Percentiles rank a stretch among this genome's conserved stretches.
Evolutionary conservation across 2,113 vertebrate species (phyloP).

Genomic region (Thinocorus orbignyianus): DNA sequence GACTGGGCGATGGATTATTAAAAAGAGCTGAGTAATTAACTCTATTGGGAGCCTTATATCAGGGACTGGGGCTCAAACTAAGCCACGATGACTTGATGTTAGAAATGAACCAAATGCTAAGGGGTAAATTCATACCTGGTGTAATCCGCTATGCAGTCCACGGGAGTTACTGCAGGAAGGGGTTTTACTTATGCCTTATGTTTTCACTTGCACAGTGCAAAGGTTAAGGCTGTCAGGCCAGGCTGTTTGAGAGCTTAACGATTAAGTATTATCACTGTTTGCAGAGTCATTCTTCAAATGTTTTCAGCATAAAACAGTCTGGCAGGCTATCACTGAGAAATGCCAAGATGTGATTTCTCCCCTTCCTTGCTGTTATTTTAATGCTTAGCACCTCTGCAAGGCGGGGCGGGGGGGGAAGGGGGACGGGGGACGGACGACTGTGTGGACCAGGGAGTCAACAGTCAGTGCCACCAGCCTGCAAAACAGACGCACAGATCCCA

Average conservation of each 20-base stretch:
- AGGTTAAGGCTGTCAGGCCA: conserved; percentile 56
- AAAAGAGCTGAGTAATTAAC: conserved; percentile 53
- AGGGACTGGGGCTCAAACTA: conserved; percentile 18
- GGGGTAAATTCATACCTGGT: conserved; percentile 21
- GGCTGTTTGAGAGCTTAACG: conserved; percentile 52
- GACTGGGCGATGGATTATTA: conserved; percentile 16
- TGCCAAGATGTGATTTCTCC: conserved; percentile 31
- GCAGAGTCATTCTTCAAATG: conserved; percentile 56
- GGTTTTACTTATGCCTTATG: conserved; percentile 5
- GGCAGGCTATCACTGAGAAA: conserved; percentile 33
- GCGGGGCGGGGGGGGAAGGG: not conserved
- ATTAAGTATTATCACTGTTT: conserved; percentile 59
- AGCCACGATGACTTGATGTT: conserved; percentile 15
- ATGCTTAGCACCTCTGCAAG: conserved; percentile 2
- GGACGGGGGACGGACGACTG: too few relatives aligned
- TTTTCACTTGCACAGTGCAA: conserved; percentile 52
- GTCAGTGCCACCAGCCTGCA: rapidly evolving
- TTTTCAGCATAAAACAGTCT: conserved; percentile 36
- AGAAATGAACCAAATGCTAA: conserved; percentile 44
- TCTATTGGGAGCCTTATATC: conserved; percentile 48
- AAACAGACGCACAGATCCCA: not conserved
- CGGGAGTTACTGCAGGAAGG: not conserved
- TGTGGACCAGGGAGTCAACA: too few relatives aligned
- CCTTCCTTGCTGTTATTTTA: not conserved
- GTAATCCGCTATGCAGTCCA: not conserved